A percentile compares a stretch with the other conserved stretches of the same genome.
phyloP scores from a whole-genome alignment of 2,888 invertebrate species.

The Magallana nippona region DNA sequence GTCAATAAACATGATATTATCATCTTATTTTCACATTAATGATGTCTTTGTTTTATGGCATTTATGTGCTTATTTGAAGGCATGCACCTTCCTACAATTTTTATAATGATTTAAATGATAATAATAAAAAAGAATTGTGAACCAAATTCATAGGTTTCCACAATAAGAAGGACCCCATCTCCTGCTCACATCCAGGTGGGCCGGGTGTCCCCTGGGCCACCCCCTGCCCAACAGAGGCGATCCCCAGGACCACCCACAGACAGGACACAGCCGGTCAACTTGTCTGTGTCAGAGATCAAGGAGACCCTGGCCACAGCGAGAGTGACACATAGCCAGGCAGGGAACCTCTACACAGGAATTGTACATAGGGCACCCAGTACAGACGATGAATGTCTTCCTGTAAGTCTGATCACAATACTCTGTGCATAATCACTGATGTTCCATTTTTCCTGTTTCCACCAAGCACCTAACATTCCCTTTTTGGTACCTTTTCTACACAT shows the following conservation, averaged over 20 bases:
- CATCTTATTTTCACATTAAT: too few species aligned
- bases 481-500: too few species aligned
- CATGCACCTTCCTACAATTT: too few species aligned
- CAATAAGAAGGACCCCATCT: slow-evolving; percentile 61
- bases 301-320: slow-evolving; percentile 19
- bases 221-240: slow-evolving; percentile 2
- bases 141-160: slow-evolving; percentile 50
- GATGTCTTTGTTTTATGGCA: too few species aligned
- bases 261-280: slow-evolving; percentile 43
- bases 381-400: slow-evolving; percentile 4
- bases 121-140: neutral
- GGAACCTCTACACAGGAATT: neutral
- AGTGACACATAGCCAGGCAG: neutral
- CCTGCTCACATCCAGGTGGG: slow-evolving; percentile 58
- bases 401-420: neutral
- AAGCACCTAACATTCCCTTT: too few species aligned
- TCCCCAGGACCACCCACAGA: slow-evolving; percentile 31
- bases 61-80: too few species aligned
- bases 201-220: slow-evolving; percentile 36
- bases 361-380: neutral
- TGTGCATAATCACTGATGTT: too few species aligned
- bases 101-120: too few species aligned
- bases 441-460: too few species aligned
- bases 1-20: too few species aligned
- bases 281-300: slow-evolving; percentile 44